Conservation (phyloP, 2,888 invertebrate species). For the Noctua janthe region DNA sequence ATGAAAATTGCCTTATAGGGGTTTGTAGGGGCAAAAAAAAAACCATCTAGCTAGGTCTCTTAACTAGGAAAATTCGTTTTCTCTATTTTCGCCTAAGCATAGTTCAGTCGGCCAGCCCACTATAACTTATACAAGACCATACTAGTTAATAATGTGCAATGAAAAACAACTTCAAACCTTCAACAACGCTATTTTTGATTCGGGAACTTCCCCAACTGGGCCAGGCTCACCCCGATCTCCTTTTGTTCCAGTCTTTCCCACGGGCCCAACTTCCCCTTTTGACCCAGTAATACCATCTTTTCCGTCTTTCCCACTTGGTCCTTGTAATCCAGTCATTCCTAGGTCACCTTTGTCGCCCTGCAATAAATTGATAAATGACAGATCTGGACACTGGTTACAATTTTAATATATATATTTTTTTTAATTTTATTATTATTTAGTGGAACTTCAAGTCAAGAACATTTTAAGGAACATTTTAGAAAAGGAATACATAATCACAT, state of each 20-base stretch:
- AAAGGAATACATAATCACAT: neutral
- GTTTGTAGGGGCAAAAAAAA: too few species aligned
- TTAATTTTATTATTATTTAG: too few species aligned
- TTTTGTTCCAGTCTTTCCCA: constrained; percentile 82
- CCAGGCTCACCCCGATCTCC: constrained; percentile 90
- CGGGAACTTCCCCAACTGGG: constrained; percentile 69
- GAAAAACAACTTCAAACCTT: constrained; percentile 60
- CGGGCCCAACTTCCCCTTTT: constrained; percentile 87
- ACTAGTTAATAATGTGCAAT: neutral
- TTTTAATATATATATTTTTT: too few species aligned
- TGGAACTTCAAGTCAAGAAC: neutral
- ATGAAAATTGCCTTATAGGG: neutral
- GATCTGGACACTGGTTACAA: neutral
- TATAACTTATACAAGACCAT: neutral
- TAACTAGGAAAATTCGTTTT: neutral
- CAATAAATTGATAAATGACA: constrained; percentile 34
- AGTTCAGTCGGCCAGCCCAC: neutral
- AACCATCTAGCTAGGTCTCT: too few species aligned
- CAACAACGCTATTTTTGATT: constrained; percentile 65
- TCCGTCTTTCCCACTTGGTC: constrained; percentile 76
- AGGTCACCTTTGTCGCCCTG: constrained; percentile 93
- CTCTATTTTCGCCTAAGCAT: neutral
- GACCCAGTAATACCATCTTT: constrained; percentile 91
- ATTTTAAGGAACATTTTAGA: neutral
- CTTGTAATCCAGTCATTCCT: constrained; percentile 90